Percentiles rank a stretch among this genome's conserved stretches.
These are phyloP conservation scores for Micoletzkya japonica DNA, from an alignment of 2,888 invertebrate genomes.

Conservation along the genomic window DNA sequence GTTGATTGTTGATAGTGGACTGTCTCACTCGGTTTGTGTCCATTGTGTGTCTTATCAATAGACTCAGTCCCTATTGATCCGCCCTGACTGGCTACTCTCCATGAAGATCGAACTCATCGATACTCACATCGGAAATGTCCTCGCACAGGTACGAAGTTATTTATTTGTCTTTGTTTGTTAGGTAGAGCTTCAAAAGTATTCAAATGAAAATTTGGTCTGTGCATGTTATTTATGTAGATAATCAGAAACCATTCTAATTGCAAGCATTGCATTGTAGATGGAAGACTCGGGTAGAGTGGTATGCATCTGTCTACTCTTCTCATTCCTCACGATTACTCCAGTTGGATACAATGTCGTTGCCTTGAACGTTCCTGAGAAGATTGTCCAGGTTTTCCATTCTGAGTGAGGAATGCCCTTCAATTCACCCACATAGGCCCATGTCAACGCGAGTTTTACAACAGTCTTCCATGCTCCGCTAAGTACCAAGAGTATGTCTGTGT, in stretches of 20 bases:
- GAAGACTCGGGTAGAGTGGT: conserved; percentile 47
- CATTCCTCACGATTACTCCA: conserved; percentile 43
- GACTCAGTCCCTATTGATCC: background rate
- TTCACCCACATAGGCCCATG: conserved; percentile 32
- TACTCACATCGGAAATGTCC: conserved; percentile 15
- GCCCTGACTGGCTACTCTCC: conserved; percentile 1
- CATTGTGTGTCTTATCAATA: background rate
- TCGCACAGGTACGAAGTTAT: conserved; percentile 9
- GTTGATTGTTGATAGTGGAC: conserved; percentile 23
- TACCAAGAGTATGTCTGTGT: conserved; percentile 34
- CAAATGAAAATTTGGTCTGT: background rate
- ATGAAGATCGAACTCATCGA: conserved; percentile 24
- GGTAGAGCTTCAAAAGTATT: background rate
- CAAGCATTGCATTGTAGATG: background rate
- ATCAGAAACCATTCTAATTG: background rate
- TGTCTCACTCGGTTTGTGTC: no score
- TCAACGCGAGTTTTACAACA: conserved; percentile 34
- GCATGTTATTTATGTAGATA: background rate
- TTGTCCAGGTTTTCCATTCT: conserved; percentile 47
- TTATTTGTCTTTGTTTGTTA: background rate
- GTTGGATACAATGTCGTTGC: conserved; percentile 55
- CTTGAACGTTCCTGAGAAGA: conserved; percentile 52
- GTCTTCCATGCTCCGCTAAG: conserved; percentile 33
- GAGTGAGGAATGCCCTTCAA: no score
- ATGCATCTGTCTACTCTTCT: conserved; percentile 34